phyloP scores from a whole-genome alignment of 2,888 invertebrate genomes.

The Clitarchus hookeri region DNA sequence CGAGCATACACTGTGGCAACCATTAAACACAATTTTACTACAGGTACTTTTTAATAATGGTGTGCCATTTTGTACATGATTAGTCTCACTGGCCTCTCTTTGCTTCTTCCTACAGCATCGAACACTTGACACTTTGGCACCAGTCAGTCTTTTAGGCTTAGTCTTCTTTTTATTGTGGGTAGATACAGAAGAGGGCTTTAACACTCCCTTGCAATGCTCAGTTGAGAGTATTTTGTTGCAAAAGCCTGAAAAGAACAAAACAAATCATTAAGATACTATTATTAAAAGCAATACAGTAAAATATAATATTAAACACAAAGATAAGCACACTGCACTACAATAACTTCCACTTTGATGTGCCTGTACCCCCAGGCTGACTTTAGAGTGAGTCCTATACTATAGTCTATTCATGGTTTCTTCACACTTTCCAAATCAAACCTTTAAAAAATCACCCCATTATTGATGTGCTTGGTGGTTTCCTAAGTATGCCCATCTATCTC shows the following conservation, averaged over 20 bases:
- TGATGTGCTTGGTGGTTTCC: no score
- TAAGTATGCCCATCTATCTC: no score
- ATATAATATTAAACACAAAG: no score
- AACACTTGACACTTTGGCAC: background rate
- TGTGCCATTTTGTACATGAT: background rate
- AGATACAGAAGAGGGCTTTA: background rate
- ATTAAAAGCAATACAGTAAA: no score
- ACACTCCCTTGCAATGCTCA: background rate
- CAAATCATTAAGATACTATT: background rate
- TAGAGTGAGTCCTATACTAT: no score
- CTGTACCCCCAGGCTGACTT: no score
- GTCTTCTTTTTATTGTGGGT: background rate
- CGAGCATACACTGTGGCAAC: background rate
- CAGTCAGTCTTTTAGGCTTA: constrained; percentile 14
- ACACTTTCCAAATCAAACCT: no score
- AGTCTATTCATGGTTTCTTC: no score
- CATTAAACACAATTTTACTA: background rate
- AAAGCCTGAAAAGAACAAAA: background rate
- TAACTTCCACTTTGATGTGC: no score
- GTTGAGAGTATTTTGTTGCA: background rate
- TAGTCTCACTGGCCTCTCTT: background rate
- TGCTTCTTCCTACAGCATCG: background rate
- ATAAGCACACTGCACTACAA: no score
- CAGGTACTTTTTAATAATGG: constrained; percentile 9
- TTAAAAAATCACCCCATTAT: no score